A percentile compares a stretch with the other conserved stretches of the same genome.
phyloP scores from a whole-genome alignment of 2,797 vertebrate genomes.

The Ara ararauna region DNA sequence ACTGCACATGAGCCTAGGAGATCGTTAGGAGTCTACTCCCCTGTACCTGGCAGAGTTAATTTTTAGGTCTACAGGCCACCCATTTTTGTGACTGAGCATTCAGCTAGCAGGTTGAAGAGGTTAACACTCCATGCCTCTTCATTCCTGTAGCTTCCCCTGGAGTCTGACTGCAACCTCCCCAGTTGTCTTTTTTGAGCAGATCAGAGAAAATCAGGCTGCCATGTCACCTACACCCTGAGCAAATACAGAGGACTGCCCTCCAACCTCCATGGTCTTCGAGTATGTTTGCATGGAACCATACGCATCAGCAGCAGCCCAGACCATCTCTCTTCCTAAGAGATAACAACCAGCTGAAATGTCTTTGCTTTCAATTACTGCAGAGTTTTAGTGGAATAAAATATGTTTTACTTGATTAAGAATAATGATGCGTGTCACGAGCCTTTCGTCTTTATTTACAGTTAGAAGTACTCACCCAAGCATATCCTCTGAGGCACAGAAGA shows the following conservation, averaged over 20 bases:
- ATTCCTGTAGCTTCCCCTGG: background rate
- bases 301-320: background rate
- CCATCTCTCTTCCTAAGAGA: background rate
- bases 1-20: background rate
- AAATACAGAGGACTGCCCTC: background rate
- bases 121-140: background rate
- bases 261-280: background rate
- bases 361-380: background rate
- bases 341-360: background rate
- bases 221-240: background rate
- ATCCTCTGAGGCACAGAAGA: background rate
- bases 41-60: background rate
- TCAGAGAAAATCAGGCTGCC: background rate
- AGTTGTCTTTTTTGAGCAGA: background rate
- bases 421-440: background rate
- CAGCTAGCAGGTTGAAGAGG: background rate
- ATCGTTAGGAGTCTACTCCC: background rate
- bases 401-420: conserved; percentile 15
- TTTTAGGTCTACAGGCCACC: background rate
- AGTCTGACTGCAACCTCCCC: background rate
- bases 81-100: background rate
- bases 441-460: background rate
- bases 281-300: background rate
- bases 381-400: background rate
- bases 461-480: background rate